Evolutionary conservation across 2,888 invertebrate species (phyloP).

Genomic region (Eilema depressum): DNA sequence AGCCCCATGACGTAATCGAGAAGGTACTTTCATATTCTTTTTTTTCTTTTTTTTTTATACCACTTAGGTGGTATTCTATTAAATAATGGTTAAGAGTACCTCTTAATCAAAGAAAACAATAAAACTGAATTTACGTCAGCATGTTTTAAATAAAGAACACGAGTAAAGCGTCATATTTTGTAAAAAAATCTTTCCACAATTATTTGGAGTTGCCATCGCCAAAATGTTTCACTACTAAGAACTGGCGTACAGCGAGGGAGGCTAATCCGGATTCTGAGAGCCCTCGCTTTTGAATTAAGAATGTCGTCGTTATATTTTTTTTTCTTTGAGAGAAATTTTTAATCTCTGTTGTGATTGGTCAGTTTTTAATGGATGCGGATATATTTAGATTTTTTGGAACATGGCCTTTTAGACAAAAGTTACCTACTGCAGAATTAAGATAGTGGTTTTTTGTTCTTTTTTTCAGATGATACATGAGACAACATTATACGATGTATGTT

Average conservation of each 20-base stretch:
- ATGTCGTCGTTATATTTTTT: slow-evolving; percentile 48
- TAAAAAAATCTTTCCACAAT: slow-evolving; percentile 27
- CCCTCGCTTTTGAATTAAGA: slow-evolving; percentile 52
- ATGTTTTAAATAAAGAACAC: neutral
- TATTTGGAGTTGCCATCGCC: slow-evolving; percentile 30
- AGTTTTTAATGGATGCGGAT: slow-evolving; percentile 29
- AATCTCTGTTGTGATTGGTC: slow-evolving; percentile 47
- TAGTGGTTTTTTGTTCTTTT: neutral
- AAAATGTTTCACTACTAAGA: slow-evolving; percentile 46
- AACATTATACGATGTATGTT: neutral
- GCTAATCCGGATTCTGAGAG: slow-evolving; percentile 52
- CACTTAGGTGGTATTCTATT: too few species aligned
- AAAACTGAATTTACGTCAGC: neutral
- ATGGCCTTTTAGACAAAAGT: neutral
- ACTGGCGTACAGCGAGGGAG: slow-evolving; percentile 34
- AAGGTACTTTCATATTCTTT: too few species aligned
- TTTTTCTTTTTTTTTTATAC: too few species aligned
- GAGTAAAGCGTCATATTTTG: neutral
- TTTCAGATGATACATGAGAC: neutral
- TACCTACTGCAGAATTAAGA: neutral
- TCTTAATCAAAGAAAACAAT: neutral
- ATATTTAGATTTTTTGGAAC: neutral
- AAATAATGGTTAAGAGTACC: too few species aligned
- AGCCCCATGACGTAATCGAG: too few species aligned
- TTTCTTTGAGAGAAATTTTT: slow-evolving; percentile 40